Evolutionary conservation across 2,797 vertebrate genomes (phyloP).

Genomic region (Spheniscus humboldti): DNA sequence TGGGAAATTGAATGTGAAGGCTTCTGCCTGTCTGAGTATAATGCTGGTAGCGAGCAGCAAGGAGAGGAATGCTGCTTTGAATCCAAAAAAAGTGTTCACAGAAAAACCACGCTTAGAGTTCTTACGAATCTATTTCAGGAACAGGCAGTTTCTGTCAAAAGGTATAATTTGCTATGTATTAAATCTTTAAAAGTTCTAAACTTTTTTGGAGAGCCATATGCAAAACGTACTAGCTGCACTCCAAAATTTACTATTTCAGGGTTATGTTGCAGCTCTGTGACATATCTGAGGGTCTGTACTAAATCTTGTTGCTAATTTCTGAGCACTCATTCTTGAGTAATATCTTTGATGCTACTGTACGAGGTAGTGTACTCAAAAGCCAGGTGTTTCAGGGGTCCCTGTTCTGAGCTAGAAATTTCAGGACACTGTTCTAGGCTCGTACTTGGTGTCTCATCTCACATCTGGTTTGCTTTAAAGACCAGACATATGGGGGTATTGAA

Average conservation of each 20-base stretch:
- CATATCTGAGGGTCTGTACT: not conserved
- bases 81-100: not conserved
- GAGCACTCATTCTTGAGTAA: not conserved
- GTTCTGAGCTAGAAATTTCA: not conserved
- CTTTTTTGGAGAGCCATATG: not conserved
- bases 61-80: not conserved
- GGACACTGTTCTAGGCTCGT: not conserved
- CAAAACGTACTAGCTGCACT: not conserved
- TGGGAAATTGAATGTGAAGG: not conserved
- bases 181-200: not conserved
- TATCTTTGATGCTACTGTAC: not conserved
- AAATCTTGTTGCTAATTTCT: not conserved
- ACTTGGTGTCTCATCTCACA: not conserved
- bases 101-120: not conserved
- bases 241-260: not conserved
- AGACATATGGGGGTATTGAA: not conserved
- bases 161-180: not conserved
- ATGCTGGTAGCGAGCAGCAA: not conserved
- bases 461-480: not conserved
- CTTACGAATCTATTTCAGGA: not conserved
- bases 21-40: not conserved
- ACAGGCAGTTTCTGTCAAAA: not conserved
- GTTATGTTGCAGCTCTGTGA: not conserved
- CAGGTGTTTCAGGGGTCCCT: not conserved
- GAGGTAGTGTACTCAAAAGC: not conserved